These are phyloP conservation scores for Hephaestus fuliginosus DNA, from an alignment of 2,797 vertebrate genomes.

Conservation along the genomic window DNA sequence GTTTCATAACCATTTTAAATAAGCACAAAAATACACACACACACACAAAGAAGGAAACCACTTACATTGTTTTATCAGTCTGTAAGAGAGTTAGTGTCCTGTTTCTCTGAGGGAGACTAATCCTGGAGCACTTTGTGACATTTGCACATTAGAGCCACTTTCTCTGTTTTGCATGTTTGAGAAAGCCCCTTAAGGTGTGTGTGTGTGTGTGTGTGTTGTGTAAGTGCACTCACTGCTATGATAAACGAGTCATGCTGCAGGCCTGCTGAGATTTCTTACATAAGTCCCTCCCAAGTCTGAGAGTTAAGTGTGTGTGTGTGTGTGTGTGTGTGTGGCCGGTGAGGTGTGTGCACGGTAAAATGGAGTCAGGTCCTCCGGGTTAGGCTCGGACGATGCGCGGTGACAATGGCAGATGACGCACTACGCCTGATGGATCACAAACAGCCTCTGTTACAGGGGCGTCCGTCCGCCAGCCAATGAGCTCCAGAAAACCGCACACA, in stretches of 20 bases:
- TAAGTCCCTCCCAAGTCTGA: constrained; percentile 47
- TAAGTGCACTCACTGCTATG: constrained; percentile 56
- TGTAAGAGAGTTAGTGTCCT: neutral
- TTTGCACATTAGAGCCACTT: constrained; percentile 43
- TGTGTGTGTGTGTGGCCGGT: constrained; percentile 35
- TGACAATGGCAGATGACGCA: constrained; percentile 78
- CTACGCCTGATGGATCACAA: constrained; percentile 71
- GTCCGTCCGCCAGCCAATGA: constrained; percentile 41
- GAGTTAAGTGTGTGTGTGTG: constrained; percentile 42
- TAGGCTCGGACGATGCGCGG: constrained; percentile 40
- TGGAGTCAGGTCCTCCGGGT: constrained; percentile 52
- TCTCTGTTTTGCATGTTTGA: constrained; percentile 56
- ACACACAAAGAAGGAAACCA: neutral
- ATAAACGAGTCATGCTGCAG: constrained; percentile 50
- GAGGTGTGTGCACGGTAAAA: constrained; percentile 66
- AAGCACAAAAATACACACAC: neutral
- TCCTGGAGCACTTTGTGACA: constrained; percentile 17
- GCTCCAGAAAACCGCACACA: constrained; percentile 11
- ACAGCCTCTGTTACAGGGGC: constrained; percentile 43
- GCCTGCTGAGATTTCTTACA: constrained; percentile 67
- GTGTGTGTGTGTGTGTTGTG: constrained; percentile 52
- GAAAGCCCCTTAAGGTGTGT: constrained; percentile 28
- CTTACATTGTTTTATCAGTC: neutral
- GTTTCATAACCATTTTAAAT: neutral
- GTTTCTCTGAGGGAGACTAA: constrained; percentile 4